Percentiles rank a stretch among this genome's conserved stretches.
phyloP scores from a whole-genome alignment of 2,888 invertebrate species.

The Cataglyphis rosenhaueri region DNA sequence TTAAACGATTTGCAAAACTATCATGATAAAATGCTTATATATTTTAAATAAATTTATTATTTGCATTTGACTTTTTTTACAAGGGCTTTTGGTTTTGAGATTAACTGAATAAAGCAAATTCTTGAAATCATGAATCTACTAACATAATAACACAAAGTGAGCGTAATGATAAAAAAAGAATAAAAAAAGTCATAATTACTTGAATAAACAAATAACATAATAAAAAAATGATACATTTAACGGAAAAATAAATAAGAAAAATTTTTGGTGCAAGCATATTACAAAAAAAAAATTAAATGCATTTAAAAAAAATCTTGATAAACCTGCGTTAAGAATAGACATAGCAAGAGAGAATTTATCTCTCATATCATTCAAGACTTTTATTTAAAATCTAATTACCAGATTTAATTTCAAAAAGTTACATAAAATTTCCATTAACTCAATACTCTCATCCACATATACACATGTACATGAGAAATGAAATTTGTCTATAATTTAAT shows the following conservation, averaged over 20 bases:
- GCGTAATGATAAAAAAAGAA: constrained; percentile 15
- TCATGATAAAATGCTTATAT: constrained; percentile 1
- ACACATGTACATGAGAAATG: too few relatives aligned
- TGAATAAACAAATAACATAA: constrained; percentile 25
- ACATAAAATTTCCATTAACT: background rate
- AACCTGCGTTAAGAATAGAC: background rate
- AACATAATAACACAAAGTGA: background rate
- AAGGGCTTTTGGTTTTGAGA: constrained; percentile 29
- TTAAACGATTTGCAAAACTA: constrained; percentile 18
- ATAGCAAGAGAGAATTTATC: background rate
- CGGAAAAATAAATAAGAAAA: too few relatives aligned
- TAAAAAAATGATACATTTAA: background rate
- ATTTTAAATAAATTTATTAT: background rate
- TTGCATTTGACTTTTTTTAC: constrained; percentile 25
- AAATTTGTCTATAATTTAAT: background rate
- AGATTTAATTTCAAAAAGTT: background rate
- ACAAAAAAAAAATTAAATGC: background rate
- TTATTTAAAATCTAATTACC: background rate
- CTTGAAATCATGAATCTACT: background rate
- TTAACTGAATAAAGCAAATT: constrained; percentile 8
- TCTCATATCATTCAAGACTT: too few relatives aligned
- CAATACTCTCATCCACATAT: too few relatives aligned
- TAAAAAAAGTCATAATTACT: constrained; percentile 30
- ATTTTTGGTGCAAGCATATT: too few relatives aligned
- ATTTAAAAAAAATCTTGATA: background rate